phyloP scores from a whole-genome alignment of 2,888 invertebrate species.

The Stenchaetothrips biformis region DNA sequence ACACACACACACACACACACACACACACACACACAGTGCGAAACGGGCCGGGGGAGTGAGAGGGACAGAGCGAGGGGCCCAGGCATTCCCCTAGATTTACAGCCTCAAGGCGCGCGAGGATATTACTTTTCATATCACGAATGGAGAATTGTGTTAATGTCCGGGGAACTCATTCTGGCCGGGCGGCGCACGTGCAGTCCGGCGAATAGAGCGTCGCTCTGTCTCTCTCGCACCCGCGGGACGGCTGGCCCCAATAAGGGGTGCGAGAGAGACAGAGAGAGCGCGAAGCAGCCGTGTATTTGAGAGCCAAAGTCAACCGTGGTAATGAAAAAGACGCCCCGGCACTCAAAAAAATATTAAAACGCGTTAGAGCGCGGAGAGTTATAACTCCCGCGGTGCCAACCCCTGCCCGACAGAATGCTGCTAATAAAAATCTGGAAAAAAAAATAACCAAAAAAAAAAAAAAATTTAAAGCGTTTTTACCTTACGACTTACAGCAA shows the following conservation, averaged over 20 bases:
- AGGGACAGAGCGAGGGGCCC: not conserved
- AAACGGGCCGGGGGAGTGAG: not conserved
- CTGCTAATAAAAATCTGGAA: too few species aligned
- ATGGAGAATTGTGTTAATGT: conserved; percentile 15
- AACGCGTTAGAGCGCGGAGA: too few species aligned
- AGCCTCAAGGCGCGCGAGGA: conserved; percentile 14
- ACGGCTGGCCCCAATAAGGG: too few species aligned
- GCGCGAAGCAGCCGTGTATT: not conserved
- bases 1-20: not conserved
- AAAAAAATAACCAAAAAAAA: too few species aligned
- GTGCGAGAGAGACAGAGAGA: not conserved
- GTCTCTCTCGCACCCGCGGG: too few species aligned
- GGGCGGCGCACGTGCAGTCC: not conserved
- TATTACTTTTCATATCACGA: conserved; percentile 24
- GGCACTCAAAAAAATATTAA: too few species aligned
- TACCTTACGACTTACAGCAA: not conserved
- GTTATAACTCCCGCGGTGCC: too few species aligned
- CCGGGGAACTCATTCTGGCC: not conserved
- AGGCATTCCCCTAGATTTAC: conserved; percentile 12
- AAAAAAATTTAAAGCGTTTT: not conserved
- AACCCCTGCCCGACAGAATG: too few species aligned
- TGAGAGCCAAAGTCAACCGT: not conserved
- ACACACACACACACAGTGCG: not conserved
- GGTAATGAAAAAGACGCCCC: too few species aligned
- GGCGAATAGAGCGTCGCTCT: too few species aligned